These are phyloP conservation scores for Wiebesia pumilae DNA, from an alignment of 1,140 invertebrate genomes.

Conservation along the genomic window DNA sequence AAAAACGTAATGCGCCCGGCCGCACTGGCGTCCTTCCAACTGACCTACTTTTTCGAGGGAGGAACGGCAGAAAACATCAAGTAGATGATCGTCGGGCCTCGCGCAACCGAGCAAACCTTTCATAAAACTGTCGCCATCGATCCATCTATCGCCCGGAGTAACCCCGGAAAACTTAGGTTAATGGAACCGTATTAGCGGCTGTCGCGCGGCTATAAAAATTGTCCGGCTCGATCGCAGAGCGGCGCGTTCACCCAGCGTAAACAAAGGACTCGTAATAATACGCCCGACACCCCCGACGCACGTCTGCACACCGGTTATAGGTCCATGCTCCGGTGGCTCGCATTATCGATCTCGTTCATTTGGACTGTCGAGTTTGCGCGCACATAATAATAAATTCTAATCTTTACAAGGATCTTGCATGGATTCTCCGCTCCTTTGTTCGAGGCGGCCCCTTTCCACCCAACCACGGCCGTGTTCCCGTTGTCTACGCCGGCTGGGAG, in stretches of 20 bases:
- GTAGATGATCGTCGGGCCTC: background rate
- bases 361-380: background rate
- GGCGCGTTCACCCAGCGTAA: background rate
- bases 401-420: slow-evolving; percentile 46
- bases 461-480: background rate
- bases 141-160: background rate
- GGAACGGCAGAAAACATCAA: background rate
- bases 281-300: no score
- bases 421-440: slow-evolving; percentile 41
- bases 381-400: slow-evolving; percentile 49
- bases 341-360: slow-evolving; percentile 26
- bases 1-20: background rate
- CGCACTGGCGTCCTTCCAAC: background rate
- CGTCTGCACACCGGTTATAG: background rate
- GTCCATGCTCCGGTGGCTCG: background rate
- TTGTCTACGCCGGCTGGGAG: background rate
- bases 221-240: background rate
- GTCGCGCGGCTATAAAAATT: background rate
- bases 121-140: background rate
- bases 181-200: background rate
- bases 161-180: background rate
- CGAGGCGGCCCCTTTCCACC: background rate
- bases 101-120: background rate
- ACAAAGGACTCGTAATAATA: background rate
- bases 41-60: background rate